Evolutionary conservation across 2,797 vertebrate genomes (phyloP), one percentile per base, ranked within the genome.

Genomic region (Botia kubotai): DNA sequence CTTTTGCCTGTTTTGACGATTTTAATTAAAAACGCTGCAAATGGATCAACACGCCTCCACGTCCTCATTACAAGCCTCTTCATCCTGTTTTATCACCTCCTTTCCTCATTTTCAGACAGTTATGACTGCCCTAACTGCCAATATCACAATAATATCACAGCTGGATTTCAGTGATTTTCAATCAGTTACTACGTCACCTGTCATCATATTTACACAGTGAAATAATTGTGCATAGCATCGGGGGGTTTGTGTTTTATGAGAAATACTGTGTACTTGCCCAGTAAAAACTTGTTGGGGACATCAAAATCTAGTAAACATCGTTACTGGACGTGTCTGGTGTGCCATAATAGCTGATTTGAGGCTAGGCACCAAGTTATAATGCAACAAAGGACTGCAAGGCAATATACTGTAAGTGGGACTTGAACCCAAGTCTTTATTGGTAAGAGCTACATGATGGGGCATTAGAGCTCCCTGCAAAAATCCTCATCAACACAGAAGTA

Each of bases 391-490:
- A 90, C 87, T 86, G 87, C 10, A 43, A 43, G 39, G 85, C 75
- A 63, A 82, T 68, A 84, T 75, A 79, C 58, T 88, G 84, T 90
- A 90, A 89, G 90, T 85, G 89, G 88, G 17, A 76, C 55, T 60
- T 29, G 87, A 88, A 90, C 86, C 87, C 82, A 88, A 89, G 89
- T 90, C 88, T 91, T 92, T 93, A 85, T 89, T 89, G 89, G 89
- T 8, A 43, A 43, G 39, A 43, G 39, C 90, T 89, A 87, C 88
- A 93, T 92, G 93, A 93, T 92, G 89, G 90, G 89, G 89, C 89
- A 91, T 93, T 87, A 87, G 88, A 92, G 91, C 89, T 90, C 89
- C 92, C 92, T 92, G 91, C 39, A 89, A 92, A 87, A 87, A 89
- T 89, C 92, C 91, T 89, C 82, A 82, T 83, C 88, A 92, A 91